Base-by-base conservation (phyloP, 2,888 invertebrate genomes). In the Cheilosia soror region DNA sequence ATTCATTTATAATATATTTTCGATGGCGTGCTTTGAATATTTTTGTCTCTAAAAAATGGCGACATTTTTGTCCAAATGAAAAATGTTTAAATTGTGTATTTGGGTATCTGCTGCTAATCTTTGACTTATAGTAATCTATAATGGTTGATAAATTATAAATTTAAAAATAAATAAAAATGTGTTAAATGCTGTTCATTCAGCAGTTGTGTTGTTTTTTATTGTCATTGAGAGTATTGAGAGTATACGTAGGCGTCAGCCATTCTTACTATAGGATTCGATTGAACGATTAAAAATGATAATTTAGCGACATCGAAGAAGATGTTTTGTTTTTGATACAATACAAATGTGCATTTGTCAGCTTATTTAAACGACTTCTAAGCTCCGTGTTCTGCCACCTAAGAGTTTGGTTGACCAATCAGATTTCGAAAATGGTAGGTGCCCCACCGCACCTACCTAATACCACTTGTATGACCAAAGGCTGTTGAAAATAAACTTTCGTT, bases 281-380 rank as follows among this genome's bases (percentile, higher is more conserved):
- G 31, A 20, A 71, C 71, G 63, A 78, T 71, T 71, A 65, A 72
- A 60, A 57, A 58, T 60, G 65, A 65, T 65, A 60, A 72, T 79
- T 72, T 76, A 76, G 33, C 13, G 7, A 49, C 33, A 63, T 37
- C 57, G 15, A 71, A 49, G 57, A 37, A 71, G 31, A 57, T 15
- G 15, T 65, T 63, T 65, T 37, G 40, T 40, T 47, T n/a, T 31
- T 20, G 15, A 42, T 1, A 37, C 6, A 42, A 42, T 60, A 55
- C 31, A 55, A 31, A 55, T 15, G 63, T 3, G 4, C 5, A n/a
- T 44, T 20, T 44, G 44, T 68, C 37, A 37, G 37, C 37, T 37
- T 37, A 37, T 11, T 37, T 37, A 37, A 4, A 37, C 11, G 11
- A 37, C 11, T 4, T 37, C 11, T 11, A 37, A 37, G 37, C 3